Evolutionary conservation across 2,888 invertebrate species (phyloP), one percentile per base, ranked within the genome.

Genomic region (Iphiclides podalirius): DNA sequence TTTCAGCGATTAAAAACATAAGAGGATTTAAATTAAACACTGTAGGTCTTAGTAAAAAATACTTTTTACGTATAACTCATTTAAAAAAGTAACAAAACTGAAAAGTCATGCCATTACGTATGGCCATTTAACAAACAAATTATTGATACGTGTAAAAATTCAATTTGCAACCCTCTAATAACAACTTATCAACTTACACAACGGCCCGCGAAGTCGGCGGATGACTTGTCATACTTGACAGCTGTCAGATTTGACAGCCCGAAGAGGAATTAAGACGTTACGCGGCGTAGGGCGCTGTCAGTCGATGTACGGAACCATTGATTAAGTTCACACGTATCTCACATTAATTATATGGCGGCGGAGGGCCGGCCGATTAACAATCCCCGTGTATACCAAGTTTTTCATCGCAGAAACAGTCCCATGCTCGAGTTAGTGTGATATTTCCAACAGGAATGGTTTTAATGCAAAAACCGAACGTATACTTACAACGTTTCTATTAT

Each of bases 281-380:
- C 66, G 26, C 60, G 61, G 57, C 61, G 58, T 49, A 55, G 66
- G 67, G 67, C 66, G 66, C 77, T 70, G 81, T 78, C 79, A 75
- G 65, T 69, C 55, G 56, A 64, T 64, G 70, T 64, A 77, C 75
- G 68, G 70, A 70, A 75, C 81, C 80, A 56, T 52, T 76, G 71
- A 86, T 87, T 87, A 84, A 48, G 61, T 83, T 81, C 70, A 76
- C 86, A 74, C 82, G 60, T 79, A 73, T 66, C 55, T 66, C 64
- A 62, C 70, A 75, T 77, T 87, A 87, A 86, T 87, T 77, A 86
- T 67, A 83, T 57, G 68, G 61, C 75, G 71, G 72, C 53, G 52
- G 51, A 52, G 35, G 39, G n/a, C 26, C 28, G 35, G 35, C 7
- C 38, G 38, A 38, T 48, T 38, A 48, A 37, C 20, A 37, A 48